Evolutionary conservation across 2,888 invertebrate genomes (phyloP).

Genomic region (Cerceris rybyensis): DNA sequence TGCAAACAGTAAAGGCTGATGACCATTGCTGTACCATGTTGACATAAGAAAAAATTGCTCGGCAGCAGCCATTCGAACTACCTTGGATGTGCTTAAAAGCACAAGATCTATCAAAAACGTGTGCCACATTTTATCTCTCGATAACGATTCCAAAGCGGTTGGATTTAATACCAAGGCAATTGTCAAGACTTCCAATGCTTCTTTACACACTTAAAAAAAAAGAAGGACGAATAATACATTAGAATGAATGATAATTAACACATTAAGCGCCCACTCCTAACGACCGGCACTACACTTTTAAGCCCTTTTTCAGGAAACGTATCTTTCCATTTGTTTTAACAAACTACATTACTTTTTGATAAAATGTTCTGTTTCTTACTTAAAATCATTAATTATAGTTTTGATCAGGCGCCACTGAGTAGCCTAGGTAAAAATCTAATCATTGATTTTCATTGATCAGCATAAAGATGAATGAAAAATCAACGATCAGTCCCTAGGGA

Average conservation of each 20-base stretch:
- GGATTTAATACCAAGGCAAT: constrained; percentile 95
- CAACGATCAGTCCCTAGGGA: too few relatives aligned
- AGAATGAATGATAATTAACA: not conserved
- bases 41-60: constrained; percentile 93
- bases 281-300: too few relatives aligned
- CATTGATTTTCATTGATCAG: too few relatives aligned
- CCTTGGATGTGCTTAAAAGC: constrained; percentile 90
- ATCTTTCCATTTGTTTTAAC: too few relatives aligned
- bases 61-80: constrained; percentile 90
- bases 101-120: constrained; percentile 94
- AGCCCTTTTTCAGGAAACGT: too few relatives aligned
- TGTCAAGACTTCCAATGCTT: constrained; percentile 95
- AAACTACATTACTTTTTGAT: too few relatives aligned
- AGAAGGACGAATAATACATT: not conserved
- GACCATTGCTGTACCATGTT: constrained; percentile 88
- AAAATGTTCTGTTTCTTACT: too few relatives aligned
- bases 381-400: too few relatives aligned
- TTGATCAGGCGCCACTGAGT: too few relatives aligned
- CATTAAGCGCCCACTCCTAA: too few relatives aligned
- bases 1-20: constrained; percentile 86
- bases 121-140: constrained; percentile 93
- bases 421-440: too few relatives aligned
- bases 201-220: constrained; percentile 88
- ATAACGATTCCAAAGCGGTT: constrained; percentile 91
- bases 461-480: too few relatives aligned